A percentile compares a stretch with the other conserved stretches of the same genome.
Conservation (phyloP, 2,888 invertebrate species). For the Idaea dimidiata region DNA sequence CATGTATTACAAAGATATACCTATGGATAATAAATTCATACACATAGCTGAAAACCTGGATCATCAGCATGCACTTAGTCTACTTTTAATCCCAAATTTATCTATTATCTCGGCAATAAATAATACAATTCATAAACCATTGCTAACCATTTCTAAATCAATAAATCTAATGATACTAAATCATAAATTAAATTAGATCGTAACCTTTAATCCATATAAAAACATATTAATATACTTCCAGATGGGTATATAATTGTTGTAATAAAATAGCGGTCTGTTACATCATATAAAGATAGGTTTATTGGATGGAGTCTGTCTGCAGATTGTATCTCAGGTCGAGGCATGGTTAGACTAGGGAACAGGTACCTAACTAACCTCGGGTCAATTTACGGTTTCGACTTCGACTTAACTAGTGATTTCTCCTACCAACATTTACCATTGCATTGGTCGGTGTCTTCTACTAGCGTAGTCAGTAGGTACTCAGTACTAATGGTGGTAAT, state of each 20-base stretch:
- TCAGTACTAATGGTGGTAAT: conserved; percentile 10
- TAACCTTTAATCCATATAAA: background rate
- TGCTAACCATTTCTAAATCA: too few relatives aligned
- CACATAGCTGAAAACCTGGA: too few relatives aligned
- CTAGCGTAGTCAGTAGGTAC: conserved; percentile 6
- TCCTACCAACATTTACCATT: conserved; percentile 24
- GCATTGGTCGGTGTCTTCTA: conserved; percentile 11
- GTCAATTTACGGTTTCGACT: conserved; percentile 38
- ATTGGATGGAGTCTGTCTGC: conserved; percentile 8
- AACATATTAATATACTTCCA: background rate
- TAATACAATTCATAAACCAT: too few relatives aligned
- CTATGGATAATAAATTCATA: too few relatives aligned
- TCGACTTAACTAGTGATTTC: conserved; percentile 37
- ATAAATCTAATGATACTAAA: background rate
- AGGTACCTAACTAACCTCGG: conserved; percentile 16
- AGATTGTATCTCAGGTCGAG: conserved; percentile 24
- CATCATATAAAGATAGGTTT: background rate
- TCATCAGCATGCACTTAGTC: too few relatives aligned
- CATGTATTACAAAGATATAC: too few relatives aligned
- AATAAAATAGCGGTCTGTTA: background rate
- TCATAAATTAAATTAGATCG: background rate
- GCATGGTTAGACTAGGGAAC: conserved; percentile 25
- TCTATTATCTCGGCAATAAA: too few relatives aligned
- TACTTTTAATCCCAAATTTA: too few relatives aligned
- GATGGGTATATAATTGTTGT: background rate